Evolutionary conservation across 2,113 vertebrate genomes (phyloP), one percentile per base, ranked within the genome.

Genomic region (Labeo rohita): DNA sequence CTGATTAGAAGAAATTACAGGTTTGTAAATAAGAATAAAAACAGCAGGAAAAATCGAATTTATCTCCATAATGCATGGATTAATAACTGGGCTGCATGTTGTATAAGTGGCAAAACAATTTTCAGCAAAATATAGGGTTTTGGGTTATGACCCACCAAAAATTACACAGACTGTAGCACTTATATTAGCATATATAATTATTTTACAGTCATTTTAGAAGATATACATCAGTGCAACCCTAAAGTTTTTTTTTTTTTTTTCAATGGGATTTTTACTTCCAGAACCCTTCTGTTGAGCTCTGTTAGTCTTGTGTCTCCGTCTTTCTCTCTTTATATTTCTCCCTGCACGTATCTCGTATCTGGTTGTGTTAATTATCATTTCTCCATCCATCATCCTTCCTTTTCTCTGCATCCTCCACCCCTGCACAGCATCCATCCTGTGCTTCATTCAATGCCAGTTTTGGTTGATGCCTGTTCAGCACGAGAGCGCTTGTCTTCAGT

Each of bases 381-480:
- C 13, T 43, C 77, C 49, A 54, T 36, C 74, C 15, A 28, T 75
- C 49, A 12, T 59, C 18, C 52, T 7, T 56, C 56, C 56, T 61
- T 18, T 61, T 10, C 34, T 61, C 68, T 39, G 15, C 21, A 6
- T 43, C 15, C 8, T 43, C 16, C 43, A 36, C 43, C 3, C n/a
- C 21, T 61, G 21, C 56, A n/a, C 18, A 61, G 56, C n/a, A 8
- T n/a, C 21, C 47, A 43, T 45, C 3, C 28, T 72, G 47, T 85
- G 61, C 78, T 68, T 79, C 74, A 70, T 82, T 70, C 63, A 0
- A 82, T 68, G 65, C 80, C 80, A 82, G 16, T 82, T 82, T 50
- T 82, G 63, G 78, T 47, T 80, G 56, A 80, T 80, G 39, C 52
- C 78, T n/a, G 8, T 80, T 16, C 18, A 74, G 72, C 72, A 74